Conservation (phyloP, 2,113 vertebrate species). For the Aptenodytes forsteri region DNA sequence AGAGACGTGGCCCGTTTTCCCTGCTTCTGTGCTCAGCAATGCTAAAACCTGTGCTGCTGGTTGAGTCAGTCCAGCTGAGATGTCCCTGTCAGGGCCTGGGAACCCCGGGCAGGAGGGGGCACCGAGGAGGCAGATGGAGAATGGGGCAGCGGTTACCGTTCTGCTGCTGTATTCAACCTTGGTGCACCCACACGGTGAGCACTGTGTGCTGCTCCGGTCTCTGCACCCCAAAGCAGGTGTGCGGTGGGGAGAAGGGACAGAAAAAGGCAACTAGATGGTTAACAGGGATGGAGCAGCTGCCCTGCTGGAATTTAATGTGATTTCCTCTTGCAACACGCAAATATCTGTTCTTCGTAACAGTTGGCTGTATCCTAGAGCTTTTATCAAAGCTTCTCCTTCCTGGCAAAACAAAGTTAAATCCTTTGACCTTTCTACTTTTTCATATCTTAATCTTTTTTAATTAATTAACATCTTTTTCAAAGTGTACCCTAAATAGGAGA, state of each 20-base stretch:
- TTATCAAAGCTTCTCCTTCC: slow-evolving; percentile 33
- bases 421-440: not conserved
- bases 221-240: not conserved
- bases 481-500: not conserved
- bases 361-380: not conserved
- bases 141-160: rapidly evolving
- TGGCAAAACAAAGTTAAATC: slow-evolving; percentile 17
- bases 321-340: slow-evolving; percentile 13
- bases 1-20: rapidly evolving
- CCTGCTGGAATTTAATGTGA: slow-evolving; percentile 8
- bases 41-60: not conserved
- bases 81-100: not conserved
- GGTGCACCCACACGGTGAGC: not conserved
- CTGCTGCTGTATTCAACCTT: not conserved
- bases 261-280: not conserved
- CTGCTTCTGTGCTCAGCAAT: not conserved
- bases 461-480: slow-evolving; percentile 6
- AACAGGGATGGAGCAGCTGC: not conserved
- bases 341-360: not conserved
- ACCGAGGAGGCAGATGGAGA: not conserved
- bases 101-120: not conserved
- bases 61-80: not conserved
- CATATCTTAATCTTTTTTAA: not conserved
- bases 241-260: not conserved
- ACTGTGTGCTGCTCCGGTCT: not conserved